These are phyloP conservation scores for Agapornis canus DNA, from an alignment of 2,797 vertebrate species.

Conservation along the genomic window DNA sequence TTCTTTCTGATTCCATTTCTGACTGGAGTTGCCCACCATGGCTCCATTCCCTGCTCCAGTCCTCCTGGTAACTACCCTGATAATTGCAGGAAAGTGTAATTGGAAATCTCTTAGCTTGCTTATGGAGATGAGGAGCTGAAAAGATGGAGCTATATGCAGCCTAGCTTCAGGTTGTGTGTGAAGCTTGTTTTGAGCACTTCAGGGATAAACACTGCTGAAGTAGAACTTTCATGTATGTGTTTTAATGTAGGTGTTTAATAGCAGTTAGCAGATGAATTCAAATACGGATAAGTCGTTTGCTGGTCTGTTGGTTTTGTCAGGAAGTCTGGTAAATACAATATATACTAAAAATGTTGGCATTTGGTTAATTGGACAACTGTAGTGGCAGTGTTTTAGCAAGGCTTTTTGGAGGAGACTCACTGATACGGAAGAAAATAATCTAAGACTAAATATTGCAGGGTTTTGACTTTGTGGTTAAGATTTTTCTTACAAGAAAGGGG, in stretches of 20 bases:
- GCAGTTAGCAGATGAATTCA: not conserved
- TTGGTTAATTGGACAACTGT: not conserved
- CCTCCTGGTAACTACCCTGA: not conserved
- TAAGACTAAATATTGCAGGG: not conserved
- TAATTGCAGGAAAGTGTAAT: not conserved
- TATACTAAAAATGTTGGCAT: not conserved
- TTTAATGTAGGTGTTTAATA: not conserved
- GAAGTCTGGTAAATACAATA: not conserved
- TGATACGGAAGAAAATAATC: not conserved
- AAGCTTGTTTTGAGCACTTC: not conserved
- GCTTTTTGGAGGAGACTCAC: not conserved
- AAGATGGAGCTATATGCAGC: not conserved
- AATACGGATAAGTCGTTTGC: rapidly evolving
- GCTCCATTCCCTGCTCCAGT: not conserved
- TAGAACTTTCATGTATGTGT: not conserved
- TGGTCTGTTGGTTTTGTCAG: not conserved
- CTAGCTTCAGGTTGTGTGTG: not conserved
- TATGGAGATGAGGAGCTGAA: not conserved
- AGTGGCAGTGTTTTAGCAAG: not conserved
- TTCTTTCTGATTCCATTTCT: not conserved
- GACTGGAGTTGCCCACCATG: not conserved
- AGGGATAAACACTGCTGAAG: not conserved
- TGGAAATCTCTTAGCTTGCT: not conserved
- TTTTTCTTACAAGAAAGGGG: not conserved
- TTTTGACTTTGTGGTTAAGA: not conserved